A percentile compares a stretch with the other conserved stretches of the same genome.
Conservation (phyloP, 2,888 invertebrate genomes). For the Cantharis rustica region DNA sequence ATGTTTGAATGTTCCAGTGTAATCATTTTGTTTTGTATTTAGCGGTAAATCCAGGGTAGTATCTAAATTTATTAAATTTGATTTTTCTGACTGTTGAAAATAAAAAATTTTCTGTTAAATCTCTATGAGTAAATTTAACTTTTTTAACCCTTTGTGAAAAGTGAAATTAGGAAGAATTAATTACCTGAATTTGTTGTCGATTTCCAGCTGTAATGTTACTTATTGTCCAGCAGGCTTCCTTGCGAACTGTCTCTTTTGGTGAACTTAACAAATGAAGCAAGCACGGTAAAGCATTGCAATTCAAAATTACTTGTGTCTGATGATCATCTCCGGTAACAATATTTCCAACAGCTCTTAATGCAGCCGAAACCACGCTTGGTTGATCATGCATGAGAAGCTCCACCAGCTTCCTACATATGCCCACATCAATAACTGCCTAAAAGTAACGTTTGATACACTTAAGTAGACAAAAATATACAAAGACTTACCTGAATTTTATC, state of each 20-base stretch:
- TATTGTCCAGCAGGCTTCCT: conserved; percentile 97
- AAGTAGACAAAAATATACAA: neutral
- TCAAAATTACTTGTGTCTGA: conserved; percentile 93
- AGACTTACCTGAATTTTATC: conserved; percentile 79
- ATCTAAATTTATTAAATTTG: too few relatives aligned
- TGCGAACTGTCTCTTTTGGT: conserved; percentile 82
- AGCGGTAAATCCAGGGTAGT: too few relatives aligned
- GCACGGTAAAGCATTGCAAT: conserved; percentile 87
- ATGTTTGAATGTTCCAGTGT: too few relatives aligned
- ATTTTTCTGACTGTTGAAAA: too few relatives aligned
- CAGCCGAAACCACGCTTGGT: conserved; percentile 86
- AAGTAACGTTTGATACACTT: neutral
- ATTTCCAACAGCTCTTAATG: conserved; percentile 95
- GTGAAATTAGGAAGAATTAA: neutral
- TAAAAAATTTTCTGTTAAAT: too few relatives aligned
- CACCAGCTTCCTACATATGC: conserved; percentile 75
- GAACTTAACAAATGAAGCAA: conserved; percentile 77
- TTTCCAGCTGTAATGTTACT: conserved; percentile 97
- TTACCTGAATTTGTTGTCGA: conserved; percentile 87
- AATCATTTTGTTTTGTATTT: too few relatives aligned
- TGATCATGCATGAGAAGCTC: conserved; percentile 73
- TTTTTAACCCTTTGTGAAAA: neutral
- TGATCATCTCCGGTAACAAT: conserved; percentile 96
- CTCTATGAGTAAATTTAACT: too few relatives aligned
- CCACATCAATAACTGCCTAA: conserved; percentile 91